Evolutionary conservation across 2,888 invertebrate genomes (phyloP).

Genomic region (Hoplodrina blanda): DNA sequence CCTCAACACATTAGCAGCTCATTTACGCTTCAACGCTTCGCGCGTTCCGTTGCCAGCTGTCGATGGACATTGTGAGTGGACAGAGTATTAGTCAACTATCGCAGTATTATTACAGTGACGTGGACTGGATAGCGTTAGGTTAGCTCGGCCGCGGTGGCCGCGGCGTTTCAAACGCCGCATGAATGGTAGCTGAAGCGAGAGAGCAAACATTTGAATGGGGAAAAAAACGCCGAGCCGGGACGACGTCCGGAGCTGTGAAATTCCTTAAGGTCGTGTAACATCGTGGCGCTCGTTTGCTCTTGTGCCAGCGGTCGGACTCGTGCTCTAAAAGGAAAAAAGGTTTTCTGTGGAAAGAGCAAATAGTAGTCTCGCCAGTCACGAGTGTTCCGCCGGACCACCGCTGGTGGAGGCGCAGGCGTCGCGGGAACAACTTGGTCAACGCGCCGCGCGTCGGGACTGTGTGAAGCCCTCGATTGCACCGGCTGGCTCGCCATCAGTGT

Average conservation of each 20-base stretch:
- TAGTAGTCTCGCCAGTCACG: conserved; percentile 87
- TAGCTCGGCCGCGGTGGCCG: conserved; percentile 84
- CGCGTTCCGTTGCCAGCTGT: conserved; percentile 89
- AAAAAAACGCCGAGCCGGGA: conserved; percentile 82
- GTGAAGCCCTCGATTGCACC: conserved; percentile 75
- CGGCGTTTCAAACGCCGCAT: conserved; percentile 85
- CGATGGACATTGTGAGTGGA: conserved; percentile 89
- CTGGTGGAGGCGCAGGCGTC: conserved; percentile 71
- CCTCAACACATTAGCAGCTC: conserved; percentile 79
- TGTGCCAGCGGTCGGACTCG: conserved; percentile 85
- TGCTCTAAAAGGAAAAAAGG: conserved; percentile 89
- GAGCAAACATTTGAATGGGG: conserved; percentile 88
- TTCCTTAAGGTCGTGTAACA: conserved; percentile 89
- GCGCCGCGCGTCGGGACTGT: conserved; percentile 34
- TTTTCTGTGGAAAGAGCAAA: conserved; percentile 88
- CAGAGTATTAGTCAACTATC: conserved; percentile 91
- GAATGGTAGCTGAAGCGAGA: conserved; percentile 89
- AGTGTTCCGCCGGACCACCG: conserved; percentile 87
- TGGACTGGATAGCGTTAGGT: conserved; percentile 89
- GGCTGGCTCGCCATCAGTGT: conserved; percentile 86
- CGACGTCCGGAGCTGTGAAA: conserved; percentile 88
- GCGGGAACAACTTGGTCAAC: conserved; percentile 27
- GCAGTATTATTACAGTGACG: conserved; percentile 91
- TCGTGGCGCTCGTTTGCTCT: conserved; percentile 89
- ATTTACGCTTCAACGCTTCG: conserved; percentile 89